Percentiles rank a stretch among this genome's conserved stretches.
These are phyloP conservation scores for Leptogaster cylindrica DNA, from an alignment of 2,888 invertebrate genomes.

Conservation along the genomic window DNA sequence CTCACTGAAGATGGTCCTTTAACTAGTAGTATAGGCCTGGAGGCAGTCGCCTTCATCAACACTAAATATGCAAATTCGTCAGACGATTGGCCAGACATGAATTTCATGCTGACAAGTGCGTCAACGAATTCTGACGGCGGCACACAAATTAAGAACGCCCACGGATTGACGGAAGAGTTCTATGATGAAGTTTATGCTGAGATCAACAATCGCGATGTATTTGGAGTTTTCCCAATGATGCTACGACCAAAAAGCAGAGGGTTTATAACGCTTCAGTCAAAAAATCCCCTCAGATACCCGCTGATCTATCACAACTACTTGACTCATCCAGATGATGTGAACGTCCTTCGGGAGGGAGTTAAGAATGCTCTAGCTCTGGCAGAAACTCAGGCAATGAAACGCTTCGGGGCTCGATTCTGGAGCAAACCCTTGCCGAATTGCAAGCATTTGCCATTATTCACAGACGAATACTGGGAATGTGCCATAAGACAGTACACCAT, in stretches of 20 bases:
- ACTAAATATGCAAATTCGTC: constrained; percentile 86
- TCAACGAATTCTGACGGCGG: constrained; percentile 87
- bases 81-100: constrained; percentile 91
- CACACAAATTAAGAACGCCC: constrained; percentile 76
- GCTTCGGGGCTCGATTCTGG: constrained; percentile 80
- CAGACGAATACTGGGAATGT: constrained; percentile 89
- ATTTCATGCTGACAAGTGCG: constrained; percentile 86
- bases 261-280: constrained; percentile 73
- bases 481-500: constrained; percentile 82
- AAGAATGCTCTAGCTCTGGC: constrained; percentile 84
- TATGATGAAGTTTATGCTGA: constrained; percentile 77
- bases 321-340: constrained; percentile 83
- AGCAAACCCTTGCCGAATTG: constrained; percentile 80
- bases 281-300: constrained; percentile 80
- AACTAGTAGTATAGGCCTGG: constrained; percentile 85
- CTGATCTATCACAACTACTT: constrained; percentile 91
- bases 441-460: constrained; percentile 75
- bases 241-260: constrained; percentile 87
- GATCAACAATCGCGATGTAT: constrained; percentile 77
- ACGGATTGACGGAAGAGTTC: constrained; percentile 81
- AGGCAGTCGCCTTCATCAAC: constrained; percentile 85
- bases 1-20: constrained; percentile 85
- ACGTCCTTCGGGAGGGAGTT: constrained; percentile 82
- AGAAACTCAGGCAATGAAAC: constrained; percentile 77
- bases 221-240: constrained; percentile 87